Conservation (phyloP, 2,797 vertebrate genomes). For the Anniella stebbinsi region DNA sequence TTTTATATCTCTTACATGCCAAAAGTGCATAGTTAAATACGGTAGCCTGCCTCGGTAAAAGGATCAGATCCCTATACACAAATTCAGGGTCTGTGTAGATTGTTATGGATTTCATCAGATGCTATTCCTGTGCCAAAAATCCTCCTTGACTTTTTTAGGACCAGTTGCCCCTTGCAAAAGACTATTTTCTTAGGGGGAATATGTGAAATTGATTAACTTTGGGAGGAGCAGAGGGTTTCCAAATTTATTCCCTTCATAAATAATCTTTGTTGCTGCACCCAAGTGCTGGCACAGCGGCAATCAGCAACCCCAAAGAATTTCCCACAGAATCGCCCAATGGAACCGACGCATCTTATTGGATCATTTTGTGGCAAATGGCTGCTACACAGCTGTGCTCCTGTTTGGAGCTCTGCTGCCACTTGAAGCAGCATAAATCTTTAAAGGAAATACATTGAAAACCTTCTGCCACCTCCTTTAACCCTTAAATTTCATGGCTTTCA, state of each 20-base stretch:
- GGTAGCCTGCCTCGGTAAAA: not conserved
- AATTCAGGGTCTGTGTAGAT: not conserved
- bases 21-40: not conserved
- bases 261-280: not conserved
- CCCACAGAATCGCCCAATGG: too few relatives aligned
- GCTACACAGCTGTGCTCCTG: too few relatives aligned
- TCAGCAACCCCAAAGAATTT: not conserved
- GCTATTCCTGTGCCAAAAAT: not conserved
- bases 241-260: too few relatives aligned
- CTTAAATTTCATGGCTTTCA: too few relatives aligned
- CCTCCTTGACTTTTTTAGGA: not conserved
- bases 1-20: not conserved
- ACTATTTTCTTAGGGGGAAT: not conserved
- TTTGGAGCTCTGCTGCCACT: not conserved
- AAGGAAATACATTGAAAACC: not conserved
- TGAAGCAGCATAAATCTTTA: not conserved
- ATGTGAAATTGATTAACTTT: not conserved
- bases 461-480: not conserved
- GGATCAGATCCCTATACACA: not conserved
- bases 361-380: not conserved
- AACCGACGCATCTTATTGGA: not conserved
- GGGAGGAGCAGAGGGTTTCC: not conserved
- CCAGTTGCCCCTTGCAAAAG: not conserved
- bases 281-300: not conserved
- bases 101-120: not conserved